Evolutionary conservation across 1,140 invertebrate genomes (phyloP), one percentile per base, ranked within the genome.

Genomic region (Aphelenchoides fujianensis): DNA sequence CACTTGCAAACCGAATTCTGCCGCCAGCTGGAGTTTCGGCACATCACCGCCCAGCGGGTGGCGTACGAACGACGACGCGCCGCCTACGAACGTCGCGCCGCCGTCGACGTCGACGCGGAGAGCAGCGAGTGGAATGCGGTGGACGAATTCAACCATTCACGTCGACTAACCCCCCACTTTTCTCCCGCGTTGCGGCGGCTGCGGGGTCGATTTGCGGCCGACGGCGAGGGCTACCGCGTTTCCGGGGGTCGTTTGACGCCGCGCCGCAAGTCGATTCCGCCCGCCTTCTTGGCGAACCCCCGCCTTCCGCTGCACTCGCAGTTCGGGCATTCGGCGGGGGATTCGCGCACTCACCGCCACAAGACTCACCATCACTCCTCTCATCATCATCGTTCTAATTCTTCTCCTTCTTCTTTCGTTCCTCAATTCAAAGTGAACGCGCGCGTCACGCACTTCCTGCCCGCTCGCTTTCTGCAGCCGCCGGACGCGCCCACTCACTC

Each of bases 21-120:
- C 75, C 73, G 80, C 54, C 64, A 72, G 36, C 71, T 81, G 52
- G 80, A 81, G 74, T 41, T 72, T 66, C 52, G 36, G 61, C 77
- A 82, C 69, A 79, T 82, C 31, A 36, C 36, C 16, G 48, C 41
- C 35, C 52, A 69, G 36, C 41, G 71, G 2, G 34, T 16, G 16
- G 57, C 72, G 34, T 77, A 74, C 71, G 74, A 80, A 5, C 7
- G 57, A 2, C 75, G 75, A 31, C 35, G 68, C n/a, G 54, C 35
- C 1, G 12, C 1, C 5, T 70, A 71, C 67, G 62, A 70, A 35
- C 9, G 1, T 48, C 19, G n/a, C 19, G 67, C 7, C n/a, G n/a
- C n/a, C n/a, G n/a, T n/a, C n/a, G n/a, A n/a, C n/a, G n/a, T n/a
- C n/a, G n/a, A n/a, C n/a, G n/a, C n/a, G n/a, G n/a, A n/a, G n/a